Base-by-base conservation (phyloP, 2,888 invertebrate genomes). In the Drosophila gaucha region DNA sequence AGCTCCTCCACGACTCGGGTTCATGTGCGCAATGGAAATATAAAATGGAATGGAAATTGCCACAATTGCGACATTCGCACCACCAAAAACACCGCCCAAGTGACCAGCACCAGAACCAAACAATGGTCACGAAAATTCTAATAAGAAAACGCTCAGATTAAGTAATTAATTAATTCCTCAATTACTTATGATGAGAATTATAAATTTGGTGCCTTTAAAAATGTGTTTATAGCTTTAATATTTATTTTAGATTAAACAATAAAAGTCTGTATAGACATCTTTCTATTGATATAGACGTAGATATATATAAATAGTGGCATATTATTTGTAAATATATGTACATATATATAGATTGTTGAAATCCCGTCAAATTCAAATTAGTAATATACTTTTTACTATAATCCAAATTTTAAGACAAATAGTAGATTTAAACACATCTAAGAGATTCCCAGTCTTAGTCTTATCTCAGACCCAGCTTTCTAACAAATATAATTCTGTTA, bases 51-150 rank as follows among this genome's bases (percentile, higher is more conserved):
- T 43, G 75, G 75, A 2, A 8, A 74, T 30, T 75, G 75, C n/a
- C 20, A 60, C 41, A 68, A 78, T 6, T 75, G 75, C 39, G 43
- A 75, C 10, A 75, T 75, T 16, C 78, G 75, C 49, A 65, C 75
- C 44, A 36, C n/a, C 14, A 62, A 78, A 22, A 18, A 75, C 24
- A 62, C 60, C 8, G 74, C 75, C 0, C 49, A 62, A 20, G 74
- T 75, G 43, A 65, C 65, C 31, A 74, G 73, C 36, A 20, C 30
- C 0, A 49, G 52, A 18, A 18, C 4, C 22, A 10, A 0, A 20
- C 47, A 26, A 24, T 20, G 5, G 24, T 14, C 52, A 6, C 43
- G 50, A 3, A 39, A 36, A 18, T 73, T 65, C 28, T 76, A 56
- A 18, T 1, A n/a, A 10, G 26, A 24, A 14, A 2, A 22, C 6